Percentiles rank a stretch among this genome's conserved stretches.
Conservation (phyloP, 2,888 invertebrate species). For the Hypselothyrea guttata region DNA sequence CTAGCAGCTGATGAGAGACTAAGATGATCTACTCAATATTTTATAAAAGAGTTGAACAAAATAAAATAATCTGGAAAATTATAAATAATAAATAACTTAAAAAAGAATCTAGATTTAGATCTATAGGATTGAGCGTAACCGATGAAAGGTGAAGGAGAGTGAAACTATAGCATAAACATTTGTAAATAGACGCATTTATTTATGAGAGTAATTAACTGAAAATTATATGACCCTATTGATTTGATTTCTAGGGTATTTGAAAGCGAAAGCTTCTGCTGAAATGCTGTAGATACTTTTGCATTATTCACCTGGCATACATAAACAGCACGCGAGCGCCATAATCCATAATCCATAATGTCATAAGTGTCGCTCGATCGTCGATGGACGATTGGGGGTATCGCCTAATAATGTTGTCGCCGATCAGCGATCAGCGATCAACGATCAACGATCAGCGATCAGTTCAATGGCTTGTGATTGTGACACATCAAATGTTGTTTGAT, state of each 20-base stretch:
- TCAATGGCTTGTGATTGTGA: slow-evolving; percentile 74
- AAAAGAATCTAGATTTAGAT: too few relatives aligned
- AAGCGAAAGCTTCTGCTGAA: slow-evolving; percentile 46
- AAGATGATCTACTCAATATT: slow-evolving; percentile 3
- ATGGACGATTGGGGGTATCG: slow-evolving; percentile 62
- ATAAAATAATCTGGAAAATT: too few relatives aligned
- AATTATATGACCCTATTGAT: too few relatives aligned
- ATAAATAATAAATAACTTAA: too few relatives aligned
- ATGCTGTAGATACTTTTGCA: slow-evolving; percentile 44
- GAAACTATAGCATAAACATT: too few relatives aligned
- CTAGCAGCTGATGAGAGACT: neutral
- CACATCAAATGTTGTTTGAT: slow-evolving; percentile 63
- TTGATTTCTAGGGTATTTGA: slow-evolving; percentile 27
- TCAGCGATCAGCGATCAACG: slow-evolving; percentile 30
- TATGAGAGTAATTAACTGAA: too few relatives aligned
- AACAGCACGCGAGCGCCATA: slow-evolving; percentile 75
- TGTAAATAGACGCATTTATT: too few relatives aligned
- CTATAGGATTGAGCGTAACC: too few relatives aligned
- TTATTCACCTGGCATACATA: slow-evolving; percentile 70
- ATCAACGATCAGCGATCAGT: slow-evolving; percentile 51
- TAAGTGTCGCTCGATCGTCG: slow-evolving; percentile 66
- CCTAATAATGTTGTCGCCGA: slow-evolving; percentile 72
- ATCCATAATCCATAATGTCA: slow-evolving; percentile 70
- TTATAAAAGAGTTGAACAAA: too few relatives aligned
- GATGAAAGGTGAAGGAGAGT: too few relatives aligned